These are phyloP conservation scores for Phaethon lepturus DNA, from an alignment of 2,113 vertebrate species.

Conservation along the genomic window DNA sequence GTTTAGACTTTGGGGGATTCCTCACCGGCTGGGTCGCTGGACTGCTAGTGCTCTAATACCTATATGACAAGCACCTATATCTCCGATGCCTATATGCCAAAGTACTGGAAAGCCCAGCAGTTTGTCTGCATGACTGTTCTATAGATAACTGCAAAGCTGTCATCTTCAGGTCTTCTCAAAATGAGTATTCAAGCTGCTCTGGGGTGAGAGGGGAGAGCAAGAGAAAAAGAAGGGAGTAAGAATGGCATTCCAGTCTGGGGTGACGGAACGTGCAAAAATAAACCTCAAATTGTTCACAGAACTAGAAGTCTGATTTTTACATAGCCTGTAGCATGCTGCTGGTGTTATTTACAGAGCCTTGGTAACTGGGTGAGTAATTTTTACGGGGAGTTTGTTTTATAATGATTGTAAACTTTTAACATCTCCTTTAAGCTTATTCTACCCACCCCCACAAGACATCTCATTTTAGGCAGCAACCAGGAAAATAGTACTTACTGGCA, in stretches of 20 bases:
- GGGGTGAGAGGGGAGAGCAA: neutral
- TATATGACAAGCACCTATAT: neutral
- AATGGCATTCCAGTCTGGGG: rapidly evolving
- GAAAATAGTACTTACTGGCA: neutral
- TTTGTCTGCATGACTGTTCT: rapidly evolving
- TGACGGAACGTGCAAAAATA: neutral
- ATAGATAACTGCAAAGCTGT: neutral
- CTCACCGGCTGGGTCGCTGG: neutral
- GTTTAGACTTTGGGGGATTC: neutral
- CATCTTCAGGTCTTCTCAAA: neutral
- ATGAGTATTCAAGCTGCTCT: rapidly evolving
- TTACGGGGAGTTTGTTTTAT: neutral
- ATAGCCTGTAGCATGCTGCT: neutral
- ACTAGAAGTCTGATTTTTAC: neutral
- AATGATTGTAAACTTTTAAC: neutral
- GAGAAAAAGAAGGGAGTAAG: neutral
- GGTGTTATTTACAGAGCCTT: neutral
- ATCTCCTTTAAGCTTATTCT: neutral
- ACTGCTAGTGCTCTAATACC: neutral
- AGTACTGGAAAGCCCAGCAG: rapidly evolving
- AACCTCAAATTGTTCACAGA: neutral
- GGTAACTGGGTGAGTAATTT: neutral
- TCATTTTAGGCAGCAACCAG: neutral
- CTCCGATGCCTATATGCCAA: neutral
- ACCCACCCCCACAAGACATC: neutral